Percentiles rank a stretch among this genome's conserved stretches.
These are phyloP conservation scores for Drosophila insularis DNA, from an alignment of 1,140 invertebrate species.

Conservation along the genomic window DNA sequence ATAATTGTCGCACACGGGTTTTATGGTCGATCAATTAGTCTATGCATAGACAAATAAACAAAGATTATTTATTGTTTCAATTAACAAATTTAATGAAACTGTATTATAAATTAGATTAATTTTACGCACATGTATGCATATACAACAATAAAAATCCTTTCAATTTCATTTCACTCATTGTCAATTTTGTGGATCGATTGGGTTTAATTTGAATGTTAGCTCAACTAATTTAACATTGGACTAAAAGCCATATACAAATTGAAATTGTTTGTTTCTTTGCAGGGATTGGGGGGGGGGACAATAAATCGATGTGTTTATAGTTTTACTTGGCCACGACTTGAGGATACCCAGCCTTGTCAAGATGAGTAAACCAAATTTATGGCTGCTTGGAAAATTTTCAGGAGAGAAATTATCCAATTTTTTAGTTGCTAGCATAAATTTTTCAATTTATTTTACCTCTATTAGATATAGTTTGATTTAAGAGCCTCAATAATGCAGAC, in stretches of 20 bases:
- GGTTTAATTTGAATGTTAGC: neutral
- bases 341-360: neutral
- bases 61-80: slow-evolving; percentile 12
- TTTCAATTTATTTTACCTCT: too few relatives aligned
- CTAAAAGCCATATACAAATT: neutral
- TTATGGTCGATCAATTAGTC: slow-evolving; percentile 47
- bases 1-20: neutral
- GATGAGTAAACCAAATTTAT: too few relatives aligned
- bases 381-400: too few relatives aligned
- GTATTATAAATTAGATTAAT: slow-evolving; percentile 60
- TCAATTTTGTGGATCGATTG: neutral
- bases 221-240: neutral
- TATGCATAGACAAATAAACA: slow-evolving; percentile 38
- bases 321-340: neutral
- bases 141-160: slow-evolving; percentile 25
- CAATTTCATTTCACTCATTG: slow-evolving; percentile 30
- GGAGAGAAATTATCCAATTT: too few relatives aligned
- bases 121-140: slow-evolving; percentile 20
- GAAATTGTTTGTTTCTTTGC: slow-evolving; percentile 1
- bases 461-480: too few relatives aligned
- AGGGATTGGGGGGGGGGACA: neutral
- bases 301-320: neutral
- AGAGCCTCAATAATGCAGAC: too few relatives aligned
- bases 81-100: slow-evolving; percentile 14
- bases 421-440: too few relatives aligned